phyloP scores from a whole-genome alignment of 64 coral and sea anemone genomes.

The Actinia tenebrosa region DNA sequence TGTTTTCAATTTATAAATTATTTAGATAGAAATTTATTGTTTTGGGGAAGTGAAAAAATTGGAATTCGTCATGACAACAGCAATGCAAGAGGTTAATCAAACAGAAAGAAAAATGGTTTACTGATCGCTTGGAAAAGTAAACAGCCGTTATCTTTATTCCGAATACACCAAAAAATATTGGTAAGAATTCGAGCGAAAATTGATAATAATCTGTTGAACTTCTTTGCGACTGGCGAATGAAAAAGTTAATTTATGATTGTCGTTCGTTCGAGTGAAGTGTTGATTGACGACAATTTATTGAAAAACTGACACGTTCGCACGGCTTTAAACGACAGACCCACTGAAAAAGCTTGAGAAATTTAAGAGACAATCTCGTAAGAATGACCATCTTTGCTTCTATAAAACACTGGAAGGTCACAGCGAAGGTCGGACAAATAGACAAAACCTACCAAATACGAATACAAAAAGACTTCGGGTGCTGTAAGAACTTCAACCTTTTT shows the following conservation, averaged over 20 bases:
- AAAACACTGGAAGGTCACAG: background rate
- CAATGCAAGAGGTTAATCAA: background rate
- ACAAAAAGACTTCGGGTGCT: background rate
- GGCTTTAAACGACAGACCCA: background rate
- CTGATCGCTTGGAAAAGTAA: background rate
- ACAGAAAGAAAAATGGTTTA: background rate
- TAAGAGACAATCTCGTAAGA: background rate
- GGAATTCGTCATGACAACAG: background rate
- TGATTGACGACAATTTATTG: background rate
- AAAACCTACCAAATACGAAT: background rate
- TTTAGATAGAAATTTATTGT: background rate
- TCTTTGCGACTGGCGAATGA: no score
- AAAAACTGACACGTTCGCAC: background rate
- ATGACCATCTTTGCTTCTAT: conserved; percentile 13
- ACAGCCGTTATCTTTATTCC: no score
- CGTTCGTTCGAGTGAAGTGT: background rate
- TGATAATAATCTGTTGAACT: no score
- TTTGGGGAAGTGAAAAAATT: background rate
- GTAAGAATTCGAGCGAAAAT: no score
- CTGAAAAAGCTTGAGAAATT: background rate
- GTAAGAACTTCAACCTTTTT: background rate
- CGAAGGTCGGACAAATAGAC: conserved; percentile 6
- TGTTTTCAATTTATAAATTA: background rate
- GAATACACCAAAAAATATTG: no score
- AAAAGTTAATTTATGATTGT: no score